These are phyloP conservation scores for Mobula birostris DNA, from an alignment of 2,113 vertebrate species.

Conservation along the genomic window DNA sequence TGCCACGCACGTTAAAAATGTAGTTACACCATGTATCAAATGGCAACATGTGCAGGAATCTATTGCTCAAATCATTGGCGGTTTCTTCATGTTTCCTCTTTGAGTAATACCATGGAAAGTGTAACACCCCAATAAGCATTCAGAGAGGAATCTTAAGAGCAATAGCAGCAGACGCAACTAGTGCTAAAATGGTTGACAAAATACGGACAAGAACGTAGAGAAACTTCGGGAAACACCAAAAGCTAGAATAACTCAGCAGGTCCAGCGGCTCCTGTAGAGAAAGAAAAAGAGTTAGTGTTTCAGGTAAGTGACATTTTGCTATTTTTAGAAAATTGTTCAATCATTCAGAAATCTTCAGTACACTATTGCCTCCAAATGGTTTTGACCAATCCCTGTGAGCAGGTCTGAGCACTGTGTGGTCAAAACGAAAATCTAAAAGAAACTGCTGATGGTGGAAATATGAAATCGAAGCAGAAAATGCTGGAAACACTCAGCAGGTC, in stretches of 20 bases:
- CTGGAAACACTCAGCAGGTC: too few species aligned
- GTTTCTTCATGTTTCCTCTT: conserved; percentile 9
- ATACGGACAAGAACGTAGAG: neutral
- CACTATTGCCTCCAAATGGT: too few species aligned
- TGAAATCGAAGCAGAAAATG: too few species aligned
- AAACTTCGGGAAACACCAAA: neutral
- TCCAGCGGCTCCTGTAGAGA: too few species aligned
- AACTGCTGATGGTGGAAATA: too few species aligned
- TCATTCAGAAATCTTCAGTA: neutral
- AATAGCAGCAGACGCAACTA: neutral
- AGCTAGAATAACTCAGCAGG: too few species aligned
- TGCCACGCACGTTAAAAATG: neutral
- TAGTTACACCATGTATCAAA: neutral
- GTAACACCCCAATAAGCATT: neutral
- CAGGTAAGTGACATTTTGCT: too few species aligned
- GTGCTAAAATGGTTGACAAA: neutral
- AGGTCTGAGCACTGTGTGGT: too few species aligned
- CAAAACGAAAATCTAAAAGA: too few species aligned
- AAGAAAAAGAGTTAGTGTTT: too few species aligned
- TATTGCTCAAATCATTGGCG: neutral
- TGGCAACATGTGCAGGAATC: neutral
- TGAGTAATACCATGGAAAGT: neutral
- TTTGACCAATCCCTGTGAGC: too few species aligned
- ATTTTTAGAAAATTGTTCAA: neutral
- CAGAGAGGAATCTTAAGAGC: neutral